Percentiles rank a stretch among this genome's conserved stretches.
Evolutionary conservation across 2,113 vertebrate genomes (phyloP).

Genomic region (Rallus limicola): DNA sequence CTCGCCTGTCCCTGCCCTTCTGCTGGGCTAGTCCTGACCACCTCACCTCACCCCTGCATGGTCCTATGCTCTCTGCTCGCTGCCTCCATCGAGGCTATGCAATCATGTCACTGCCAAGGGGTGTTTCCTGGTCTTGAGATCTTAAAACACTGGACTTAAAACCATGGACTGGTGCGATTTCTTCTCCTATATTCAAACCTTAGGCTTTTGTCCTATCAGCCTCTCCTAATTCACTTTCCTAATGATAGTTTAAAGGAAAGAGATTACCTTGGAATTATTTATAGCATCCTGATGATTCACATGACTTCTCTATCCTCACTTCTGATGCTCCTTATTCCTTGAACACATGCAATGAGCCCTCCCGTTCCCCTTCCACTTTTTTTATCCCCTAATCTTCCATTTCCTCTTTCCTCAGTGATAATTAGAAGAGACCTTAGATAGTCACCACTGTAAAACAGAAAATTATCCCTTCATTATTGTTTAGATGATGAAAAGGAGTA

Average conservation of each 20-base stretch:
- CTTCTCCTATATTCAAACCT: not conserved
- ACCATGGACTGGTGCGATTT: not conserved
- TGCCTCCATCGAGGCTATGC: fast-evolving
- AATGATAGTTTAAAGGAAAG: not conserved
- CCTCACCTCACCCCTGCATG: fast-evolving
- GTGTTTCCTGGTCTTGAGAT: not conserved
- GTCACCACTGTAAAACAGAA: not conserved
- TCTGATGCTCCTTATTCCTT: not conserved
- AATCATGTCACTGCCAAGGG: not conserved
- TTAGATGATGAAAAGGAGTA: not conserved
- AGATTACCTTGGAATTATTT: not conserved
- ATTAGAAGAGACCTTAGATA: not conserved
- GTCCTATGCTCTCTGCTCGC: not conserved
- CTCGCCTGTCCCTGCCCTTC: not conserved
- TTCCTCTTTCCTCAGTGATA: not conserved
- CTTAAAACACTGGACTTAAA: not conserved
- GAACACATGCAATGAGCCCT: not conserved
- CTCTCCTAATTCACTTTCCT: not conserved
- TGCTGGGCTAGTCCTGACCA: not conserved
- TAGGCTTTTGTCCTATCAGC: not conserved
- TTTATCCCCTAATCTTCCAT: not conserved
- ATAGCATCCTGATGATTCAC: not conserved
- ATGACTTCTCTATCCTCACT: not conserved
- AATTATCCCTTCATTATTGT: not conserved
- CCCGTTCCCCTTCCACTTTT: not conserved